Base-by-base conservation (phyloP, 2,888 invertebrate genomes). In the Xylocampa areola region DNA sequence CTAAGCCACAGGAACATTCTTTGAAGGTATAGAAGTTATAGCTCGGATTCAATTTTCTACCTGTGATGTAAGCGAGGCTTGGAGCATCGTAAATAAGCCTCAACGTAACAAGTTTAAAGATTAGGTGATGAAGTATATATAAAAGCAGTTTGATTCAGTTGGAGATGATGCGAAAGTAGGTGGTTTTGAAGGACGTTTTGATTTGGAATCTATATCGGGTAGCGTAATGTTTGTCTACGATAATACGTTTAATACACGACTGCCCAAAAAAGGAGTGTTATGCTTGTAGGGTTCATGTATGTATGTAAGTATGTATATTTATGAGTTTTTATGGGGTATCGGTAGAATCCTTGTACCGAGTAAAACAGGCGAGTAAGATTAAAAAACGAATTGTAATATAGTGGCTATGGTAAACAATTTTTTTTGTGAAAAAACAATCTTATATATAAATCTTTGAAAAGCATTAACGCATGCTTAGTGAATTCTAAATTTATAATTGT, bases 1-100 rank as follows among this genome's bases (percentile, higher is more conserved):
- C 29, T 27, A 11, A 57, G 41, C 6, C 25, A 33, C 25, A 57
- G 21, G 21, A 48, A 39, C 14, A 23, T 17, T 5, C 13, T 44
- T 11, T n/a, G 1, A 11, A n/a, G 21, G 11, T 45, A 25, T 21
- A 45, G 21, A 40, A 21, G 8, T 23, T 51, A 19, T 14, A 25
- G 25, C 25, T 32, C 8, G 6, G 8, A 43, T 41, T 53, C 25
- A 53, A 45, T 65, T 48, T 61, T 61, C 23, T 53, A 19, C 52
- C 23, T 29, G 19, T 33, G 16, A 36, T 13, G 19, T 55, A 40
- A 70, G 17, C 39, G 16, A 14, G 4, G 40, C 37, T 50, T 33
- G n/a, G 21, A 21, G 33, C 16, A 27, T n/a, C n/a, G 29, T 35
- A 57, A 52, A 47, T 33, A 57, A n/a, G 13, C 25, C 53, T 60